Base-by-base conservation (phyloP, 2,113 vertebrate species). In the Hemiscyllium ocellatum region DNA sequence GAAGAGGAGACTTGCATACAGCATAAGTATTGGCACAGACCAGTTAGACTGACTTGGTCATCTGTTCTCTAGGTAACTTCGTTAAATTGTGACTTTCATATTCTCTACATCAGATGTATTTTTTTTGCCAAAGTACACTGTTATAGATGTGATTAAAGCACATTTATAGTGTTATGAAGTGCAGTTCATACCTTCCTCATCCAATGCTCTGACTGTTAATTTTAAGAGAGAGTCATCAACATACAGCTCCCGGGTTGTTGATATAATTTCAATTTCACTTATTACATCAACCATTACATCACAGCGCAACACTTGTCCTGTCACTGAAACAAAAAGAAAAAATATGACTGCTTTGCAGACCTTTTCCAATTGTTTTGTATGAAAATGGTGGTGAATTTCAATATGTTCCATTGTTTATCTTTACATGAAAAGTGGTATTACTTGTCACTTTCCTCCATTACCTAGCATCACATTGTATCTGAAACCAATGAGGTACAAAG, bases 201-300 rank as follows among this genome's bases (percentile, higher is more conserved):
- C 97, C 96, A 97, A 94, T 0, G 97, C 97, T 87, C 96, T 96
- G 95, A 97, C 96, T 22, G 97, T 97, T 95, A 98, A 93, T 90
- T 97, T 97, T 52, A 97, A 96, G 0, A 96, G 97, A 1, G 97
- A 97, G 95, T 97, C 97, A 0, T 97, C 97, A 22, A 97, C 97
- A 47, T 96, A 97, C 61, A 97, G 96, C 66, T 98, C 97, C 89
- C 96, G 96, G 7, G 97, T 96, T 24, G 96, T 96, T 93, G 97
- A 98, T 19, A 97, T 33, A 78, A 98, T 97, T 96, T 97, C 96
- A 96, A 97, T 96, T 76, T 94, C 96, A 93, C 96, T 50, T 80
- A 97, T 97, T 66, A 96, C 95, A 95, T 97, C 97, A 56, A 97
- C 96, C 76, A 96, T 97, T 94, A 97, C 97, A 94, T 97, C 97